Conservation (phyloP, 2,797 vertebrate species). For the Neosilurus mollespiculum region DNA sequence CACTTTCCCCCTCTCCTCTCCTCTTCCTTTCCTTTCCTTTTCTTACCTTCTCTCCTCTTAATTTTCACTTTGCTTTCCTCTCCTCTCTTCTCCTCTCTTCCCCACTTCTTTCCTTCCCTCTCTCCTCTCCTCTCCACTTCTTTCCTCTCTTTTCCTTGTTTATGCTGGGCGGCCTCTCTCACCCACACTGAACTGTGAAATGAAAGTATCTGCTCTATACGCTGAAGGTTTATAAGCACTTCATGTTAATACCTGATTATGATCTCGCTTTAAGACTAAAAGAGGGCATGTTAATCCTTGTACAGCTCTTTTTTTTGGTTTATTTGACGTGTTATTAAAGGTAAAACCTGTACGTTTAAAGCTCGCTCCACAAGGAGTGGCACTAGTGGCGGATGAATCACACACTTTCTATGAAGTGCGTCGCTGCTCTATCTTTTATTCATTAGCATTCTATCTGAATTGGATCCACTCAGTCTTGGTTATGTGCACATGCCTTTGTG, state of each 20-base stretch:
- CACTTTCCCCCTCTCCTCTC: not conserved
- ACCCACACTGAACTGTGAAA: not conserved
- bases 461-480: not conserved
- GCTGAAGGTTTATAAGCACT: not conserved
- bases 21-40: not conserved
- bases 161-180: not conserved
- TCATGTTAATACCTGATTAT: not conserved
- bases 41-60: no score
- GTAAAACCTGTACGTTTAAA: not conserved
- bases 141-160: no score
- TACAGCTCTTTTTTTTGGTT: not conserved
- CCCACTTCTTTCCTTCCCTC: not conserved
- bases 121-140: not conserved
- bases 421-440: not conserved
- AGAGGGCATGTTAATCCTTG: no score
- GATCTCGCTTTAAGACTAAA: not conserved
- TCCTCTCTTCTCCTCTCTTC: no score
- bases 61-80: no score
- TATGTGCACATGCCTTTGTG: not conserved
- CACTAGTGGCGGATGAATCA: not conserved
- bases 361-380: not conserved
- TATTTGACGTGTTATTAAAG: not conserved
- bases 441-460: constrained; percentile 7
- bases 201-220: not conserved
- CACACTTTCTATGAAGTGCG: not conserved